Conservation (phyloP, 2,797 vertebrate species). For the Rhinichthys osculus region DNA sequence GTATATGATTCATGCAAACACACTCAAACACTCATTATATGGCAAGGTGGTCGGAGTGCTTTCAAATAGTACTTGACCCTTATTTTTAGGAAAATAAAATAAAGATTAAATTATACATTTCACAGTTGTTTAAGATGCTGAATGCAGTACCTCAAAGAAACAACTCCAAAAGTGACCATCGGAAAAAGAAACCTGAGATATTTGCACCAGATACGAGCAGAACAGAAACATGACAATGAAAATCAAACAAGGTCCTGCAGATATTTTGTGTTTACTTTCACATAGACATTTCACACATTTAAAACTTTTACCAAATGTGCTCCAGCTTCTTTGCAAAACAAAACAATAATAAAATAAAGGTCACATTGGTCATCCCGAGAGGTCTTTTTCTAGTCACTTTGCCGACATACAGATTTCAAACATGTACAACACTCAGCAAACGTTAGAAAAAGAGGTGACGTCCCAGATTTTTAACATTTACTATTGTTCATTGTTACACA, state of each 20-base stretch:
- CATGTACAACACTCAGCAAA: conserved; percentile 74
- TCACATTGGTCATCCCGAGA: conserved; percentile 66
- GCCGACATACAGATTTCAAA: conserved; percentile 70
- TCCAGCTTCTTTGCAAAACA: conserved; percentile 63
- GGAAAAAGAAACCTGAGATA: conserved; percentile 32
- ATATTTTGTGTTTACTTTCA: conserved; percentile 51
- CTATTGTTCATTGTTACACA: conserved; percentile 28
- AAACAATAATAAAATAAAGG: conserved; percentile 2
- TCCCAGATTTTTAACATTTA: conserved; percentile 27
- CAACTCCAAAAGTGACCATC: not conserved
- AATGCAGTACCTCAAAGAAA: not conserved
- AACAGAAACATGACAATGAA: conserved; percentile 46
- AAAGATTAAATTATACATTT: not conserved
- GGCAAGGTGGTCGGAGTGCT: conserved; percentile 3
- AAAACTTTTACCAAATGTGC: conserved; percentile 67
- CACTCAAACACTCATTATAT: conserved; percentile 8
- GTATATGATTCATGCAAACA: conserved; percentile 2
- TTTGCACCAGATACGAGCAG: conserved; percentile 31
- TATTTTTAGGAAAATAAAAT: not conserved
- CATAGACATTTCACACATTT: conserved; percentile 59
- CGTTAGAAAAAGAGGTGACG: conserved; percentile 66
- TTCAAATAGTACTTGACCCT: conserved; percentile 5
- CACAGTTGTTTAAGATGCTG: conserved; percentile 57
- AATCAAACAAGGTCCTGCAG: conserved; percentile 55
- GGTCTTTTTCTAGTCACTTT: conserved; percentile 67